Percentiles rank a stretch among this genome's conserved stretches.
phyloP scores from a whole-genome alignment of 2,888 invertebrate genomes.

The Eilema caniola region DNA sequence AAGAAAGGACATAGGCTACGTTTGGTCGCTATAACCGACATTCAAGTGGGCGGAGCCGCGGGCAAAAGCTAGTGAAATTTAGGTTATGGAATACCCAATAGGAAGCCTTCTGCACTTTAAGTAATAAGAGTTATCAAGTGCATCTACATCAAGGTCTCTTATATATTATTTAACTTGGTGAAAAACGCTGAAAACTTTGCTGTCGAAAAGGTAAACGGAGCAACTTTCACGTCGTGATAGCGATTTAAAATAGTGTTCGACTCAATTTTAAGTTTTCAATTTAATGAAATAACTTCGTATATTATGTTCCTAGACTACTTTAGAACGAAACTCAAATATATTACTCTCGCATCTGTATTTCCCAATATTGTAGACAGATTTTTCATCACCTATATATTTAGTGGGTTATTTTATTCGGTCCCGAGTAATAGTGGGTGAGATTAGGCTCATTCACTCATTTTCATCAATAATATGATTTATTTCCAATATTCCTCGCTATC shows the following conservation, averaged over 20 bases:
- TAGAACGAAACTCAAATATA: too few species aligned
- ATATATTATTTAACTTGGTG: constrained; percentile 27
- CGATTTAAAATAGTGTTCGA: constrained; percentile 42
- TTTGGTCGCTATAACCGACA: too few species aligned
- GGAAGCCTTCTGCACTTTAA: neutral
- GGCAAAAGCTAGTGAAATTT: too few species aligned
- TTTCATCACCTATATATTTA: too few species aligned
- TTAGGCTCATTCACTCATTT: too few species aligned
- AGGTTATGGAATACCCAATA: neutral
- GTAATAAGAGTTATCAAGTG: neutral
- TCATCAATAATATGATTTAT: neutral
- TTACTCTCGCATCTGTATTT: too few species aligned
- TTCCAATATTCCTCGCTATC: neutral
- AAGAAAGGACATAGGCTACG: too few species aligned
- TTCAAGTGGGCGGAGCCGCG: too few species aligned
- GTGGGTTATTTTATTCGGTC: too few species aligned
- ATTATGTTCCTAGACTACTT: neutral
- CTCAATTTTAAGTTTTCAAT: constrained; percentile 38
- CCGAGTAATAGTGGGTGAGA: too few species aligned
- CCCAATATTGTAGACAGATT: too few species aligned
- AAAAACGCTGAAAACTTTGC: constrained; percentile 26
- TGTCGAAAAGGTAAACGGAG: constrained; percentile 44
- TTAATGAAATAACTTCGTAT: constrained; percentile 43
- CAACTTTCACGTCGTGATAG: constrained; percentile 32
- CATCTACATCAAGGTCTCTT: neutral